Evolutionary conservation across 2,797 vertebrate genomes (phyloP).

Genomic region (Enteromius paludinosus): DNA sequence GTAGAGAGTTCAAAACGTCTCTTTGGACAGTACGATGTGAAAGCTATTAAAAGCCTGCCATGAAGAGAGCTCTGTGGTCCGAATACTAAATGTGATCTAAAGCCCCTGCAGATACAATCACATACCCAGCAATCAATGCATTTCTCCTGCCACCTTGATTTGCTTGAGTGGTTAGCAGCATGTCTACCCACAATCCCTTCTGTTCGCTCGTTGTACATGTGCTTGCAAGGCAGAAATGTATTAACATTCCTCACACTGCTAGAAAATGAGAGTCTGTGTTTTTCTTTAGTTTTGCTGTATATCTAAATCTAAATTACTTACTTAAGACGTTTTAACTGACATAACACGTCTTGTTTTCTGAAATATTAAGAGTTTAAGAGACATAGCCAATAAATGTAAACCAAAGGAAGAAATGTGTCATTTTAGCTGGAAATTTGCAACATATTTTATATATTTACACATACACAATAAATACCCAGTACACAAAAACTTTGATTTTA

Average conservation of each 20-base stretch:
- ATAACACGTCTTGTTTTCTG: no score
- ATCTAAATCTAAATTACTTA: not conserved
- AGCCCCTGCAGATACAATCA: slow-evolving; percentile 52
- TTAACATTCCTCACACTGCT: slow-evolving; percentile 7
- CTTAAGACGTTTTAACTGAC: not conserved
- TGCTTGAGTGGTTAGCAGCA: slow-evolving; percentile 48
- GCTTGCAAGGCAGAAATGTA: not conserved
- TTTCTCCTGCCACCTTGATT: slow-evolving; percentile 48
- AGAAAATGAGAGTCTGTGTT: not conserved
- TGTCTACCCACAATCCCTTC: slow-evolving; percentile 26
- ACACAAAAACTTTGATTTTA: no score
- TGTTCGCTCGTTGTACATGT: not conserved
- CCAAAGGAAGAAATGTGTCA: no score
- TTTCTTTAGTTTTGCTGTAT: not conserved
- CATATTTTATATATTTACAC: no score
- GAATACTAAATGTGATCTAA: slow-evolving; percentile 50
- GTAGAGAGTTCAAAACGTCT: slow-evolving; percentile 40
- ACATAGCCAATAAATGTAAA: not conserved
- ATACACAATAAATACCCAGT: no score
- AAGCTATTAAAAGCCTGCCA: slow-evolving; percentile 38
- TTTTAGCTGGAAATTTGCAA: not conserved
- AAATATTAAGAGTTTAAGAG: no score
- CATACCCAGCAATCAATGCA: slow-evolving; percentile 52
- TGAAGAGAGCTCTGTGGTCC: slow-evolving; percentile 33
- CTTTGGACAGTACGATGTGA: slow-evolving; percentile 31